These are phyloP conservation scores for Melanotaenia trifasciata DNA, from an alignment of 2,797 vertebrate species.

Conservation along the genomic window DNA sequence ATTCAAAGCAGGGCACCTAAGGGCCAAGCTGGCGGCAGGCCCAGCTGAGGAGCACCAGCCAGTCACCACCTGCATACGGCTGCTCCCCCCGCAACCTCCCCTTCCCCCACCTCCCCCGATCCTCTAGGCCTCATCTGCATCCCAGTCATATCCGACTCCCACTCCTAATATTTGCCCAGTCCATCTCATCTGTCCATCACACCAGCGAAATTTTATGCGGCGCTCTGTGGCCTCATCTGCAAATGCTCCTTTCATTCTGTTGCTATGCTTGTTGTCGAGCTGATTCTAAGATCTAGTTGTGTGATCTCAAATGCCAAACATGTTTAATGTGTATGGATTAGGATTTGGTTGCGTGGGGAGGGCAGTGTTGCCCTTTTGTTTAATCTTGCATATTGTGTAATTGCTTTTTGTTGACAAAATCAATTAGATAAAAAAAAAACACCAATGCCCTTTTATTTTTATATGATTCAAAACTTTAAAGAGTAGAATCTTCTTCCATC, in stretches of 20 bases:
- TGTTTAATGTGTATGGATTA: slow-evolving; percentile 25
- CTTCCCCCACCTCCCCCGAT: slow-evolving; percentile 7
- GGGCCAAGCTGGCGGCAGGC: slow-evolving; percentile 78
- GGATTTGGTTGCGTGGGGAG: not conserved
- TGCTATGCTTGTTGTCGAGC: slow-evolving; percentile 43
- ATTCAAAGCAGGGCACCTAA: slow-evolving; percentile 79
- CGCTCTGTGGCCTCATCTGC: slow-evolving; percentile 74
- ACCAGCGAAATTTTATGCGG: slow-evolving; percentile 51
- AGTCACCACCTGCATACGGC: slow-evolving; percentile 85
- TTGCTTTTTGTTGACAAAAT: slow-evolving; percentile 6
- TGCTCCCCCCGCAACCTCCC: slow-evolving; percentile 41
- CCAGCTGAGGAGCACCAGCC: slow-evolving; percentile 82
- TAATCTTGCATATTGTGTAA: slow-evolving; percentile 2
- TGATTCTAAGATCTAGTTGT: slow-evolving; percentile 47
- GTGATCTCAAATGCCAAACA: slow-evolving; percentile 9
- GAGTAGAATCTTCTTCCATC: not conserved
- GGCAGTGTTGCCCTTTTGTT: slow-evolving; percentile 5
- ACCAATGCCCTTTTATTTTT: not conserved
- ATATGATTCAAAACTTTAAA: not conserved
- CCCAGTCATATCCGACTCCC: slow-evolving; percentile 73
- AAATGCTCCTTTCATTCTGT: slow-evolving; percentile 64
- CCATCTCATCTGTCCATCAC: slow-evolving; percentile 79
- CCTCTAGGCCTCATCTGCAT: slow-evolving; percentile 78
- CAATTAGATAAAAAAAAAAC: not conserved
- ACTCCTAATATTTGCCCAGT: slow-evolving; percentile 74